phyloP scores from a whole-genome alignment of 37 sponge, comb jelly and placozoan species.

The Geodia barretti region DNA sequence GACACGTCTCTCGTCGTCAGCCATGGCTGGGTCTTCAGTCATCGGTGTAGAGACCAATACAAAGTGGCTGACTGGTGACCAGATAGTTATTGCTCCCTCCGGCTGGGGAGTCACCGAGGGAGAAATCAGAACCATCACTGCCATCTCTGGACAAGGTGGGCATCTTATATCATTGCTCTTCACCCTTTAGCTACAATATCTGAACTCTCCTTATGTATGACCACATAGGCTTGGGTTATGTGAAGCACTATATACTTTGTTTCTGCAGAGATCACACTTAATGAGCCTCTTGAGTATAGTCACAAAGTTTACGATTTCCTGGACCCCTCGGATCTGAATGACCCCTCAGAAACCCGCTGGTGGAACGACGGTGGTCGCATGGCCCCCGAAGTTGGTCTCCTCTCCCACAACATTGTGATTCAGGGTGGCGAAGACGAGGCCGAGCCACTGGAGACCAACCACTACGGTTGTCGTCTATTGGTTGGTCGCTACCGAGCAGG shows the following conservation, averaged over 20 bases:
- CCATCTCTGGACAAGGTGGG: not conserved
- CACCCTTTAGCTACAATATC: not conserved
- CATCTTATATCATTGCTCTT: not conserved
- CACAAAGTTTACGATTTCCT: slow-evolving; percentile 58
- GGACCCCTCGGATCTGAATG: slow-evolving; percentile 15
- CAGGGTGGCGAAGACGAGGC: slow-evolving; percentile 66
- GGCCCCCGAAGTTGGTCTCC: slow-evolving; percentile 83
- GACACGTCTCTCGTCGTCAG: slow-evolving; percentile 49
- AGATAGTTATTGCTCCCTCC: slow-evolving; percentile 81
- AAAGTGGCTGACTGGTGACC: slow-evolving; percentile 74
- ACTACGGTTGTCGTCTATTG: slow-evolving; percentile 83
- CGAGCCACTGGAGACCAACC: slow-evolving; percentile 60
- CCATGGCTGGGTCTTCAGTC: slow-evolving; percentile 10
- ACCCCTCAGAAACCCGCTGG: slow-evolving; percentile 12
- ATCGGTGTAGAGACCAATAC: slow-evolving; percentile 28
- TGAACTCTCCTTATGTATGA: too few relatives aligned
- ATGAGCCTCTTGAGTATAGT: slow-evolving; percentile 46
- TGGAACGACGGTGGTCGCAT: slow-evolving; percentile 44
- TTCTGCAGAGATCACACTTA: slow-evolving; percentile 36
- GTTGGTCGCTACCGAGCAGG: slow-evolving; percentile 49
- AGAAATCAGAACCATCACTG: slow-evolving; percentile 59
- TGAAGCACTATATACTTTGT: too few relatives aligned
- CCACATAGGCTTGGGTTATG: too few relatives aligned
- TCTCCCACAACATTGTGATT: slow-evolving; percentile 75
- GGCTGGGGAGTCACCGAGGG: slow-evolving; percentile 64